A percentile compares a stretch with the other conserved stretches of the same genome.
These are phyloP conservation scores for Pseudopleuronectes americanus DNA, from an alignment of 2,797 vertebrate genomes.

Conservation along the genomic window DNA sequence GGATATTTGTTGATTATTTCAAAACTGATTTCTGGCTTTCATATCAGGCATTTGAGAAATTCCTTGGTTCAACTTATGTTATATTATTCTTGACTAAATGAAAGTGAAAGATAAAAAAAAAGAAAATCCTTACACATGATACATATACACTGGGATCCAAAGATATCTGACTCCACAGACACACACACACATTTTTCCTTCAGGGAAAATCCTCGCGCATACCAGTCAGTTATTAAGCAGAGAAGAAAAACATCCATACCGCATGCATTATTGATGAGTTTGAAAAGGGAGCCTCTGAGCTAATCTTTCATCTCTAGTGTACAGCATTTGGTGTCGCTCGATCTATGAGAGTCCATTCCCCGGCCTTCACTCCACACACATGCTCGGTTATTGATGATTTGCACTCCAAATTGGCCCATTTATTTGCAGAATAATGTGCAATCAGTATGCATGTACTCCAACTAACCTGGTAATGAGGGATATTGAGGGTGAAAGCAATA, in stretches of 20 bases:
- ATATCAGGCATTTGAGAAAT: neutral
- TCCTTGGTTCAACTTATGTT: neutral
- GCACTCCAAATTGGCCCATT: conserved; percentile 17
- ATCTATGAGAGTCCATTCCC: conserved; percentile 20
- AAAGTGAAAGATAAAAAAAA: no score
- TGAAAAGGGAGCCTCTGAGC: conserved; percentile 53
- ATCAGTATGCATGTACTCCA: conserved; percentile 36
- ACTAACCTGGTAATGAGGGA: neutral
- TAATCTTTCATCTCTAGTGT: conserved; percentile 42
- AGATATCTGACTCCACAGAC: neutral
- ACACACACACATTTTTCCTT: conserved; percentile 15
- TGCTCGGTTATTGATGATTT: conserved; percentile 41
- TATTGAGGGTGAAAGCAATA: neutral
- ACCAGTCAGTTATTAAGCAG: conserved; percentile 19
- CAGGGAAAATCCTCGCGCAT: conserved; percentile 3
- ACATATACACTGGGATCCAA: neutral
- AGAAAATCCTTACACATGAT: neutral
- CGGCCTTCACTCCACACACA: neutral
- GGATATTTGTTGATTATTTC: neutral
- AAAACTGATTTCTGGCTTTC: neutral
- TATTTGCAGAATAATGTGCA: conserved; percentile 40
- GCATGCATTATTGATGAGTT: conserved; percentile 65
- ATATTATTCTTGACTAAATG: conserved; percentile 2
- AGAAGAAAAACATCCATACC: conserved; percentile 24
- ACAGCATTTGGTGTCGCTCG: neutral